Evolutionary conservation across 2,113 vertebrate genomes (phyloP).

Genomic region (Coracopsis vasa): DNA sequence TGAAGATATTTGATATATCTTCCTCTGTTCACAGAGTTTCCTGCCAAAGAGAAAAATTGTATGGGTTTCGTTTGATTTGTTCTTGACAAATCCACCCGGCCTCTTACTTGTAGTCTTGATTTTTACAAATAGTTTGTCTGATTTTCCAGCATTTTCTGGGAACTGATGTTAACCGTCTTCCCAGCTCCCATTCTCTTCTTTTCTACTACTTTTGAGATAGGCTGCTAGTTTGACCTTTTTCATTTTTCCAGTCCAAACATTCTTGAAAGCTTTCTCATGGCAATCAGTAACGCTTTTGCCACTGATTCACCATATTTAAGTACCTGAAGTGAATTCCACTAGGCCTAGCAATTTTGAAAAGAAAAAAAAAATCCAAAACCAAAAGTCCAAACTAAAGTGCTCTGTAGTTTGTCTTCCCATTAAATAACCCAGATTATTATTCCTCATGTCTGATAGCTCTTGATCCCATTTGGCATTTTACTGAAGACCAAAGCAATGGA

Average conservation of each 20-base stretch:
- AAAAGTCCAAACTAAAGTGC: not conserved
- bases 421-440: not conserved
- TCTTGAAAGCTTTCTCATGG: not conserved
- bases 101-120: not conserved
- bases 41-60: not conserved
- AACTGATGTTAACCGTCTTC: not conserved
- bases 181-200: not conserved
- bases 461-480: not conserved
- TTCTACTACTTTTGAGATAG: not conserved
- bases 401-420: not conserved
- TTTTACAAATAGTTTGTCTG: not conserved
- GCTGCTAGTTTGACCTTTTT: not conserved
- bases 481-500: not conserved
- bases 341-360: not conserved
- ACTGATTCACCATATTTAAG: not conserved
- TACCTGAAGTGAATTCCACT: not conserved
- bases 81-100: not conserved
- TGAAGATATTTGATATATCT: not conserved
- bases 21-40: not conserved
- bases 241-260: not conserved
- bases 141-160: not conserved
- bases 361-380: not conserved
- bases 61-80: not conserved
- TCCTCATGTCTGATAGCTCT: not conserved
- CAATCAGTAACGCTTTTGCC: not conserved